These are phyloP conservation scores for Helleia helle DNA, from an alignment of 2,888 invertebrate genomes.

Conservation along the genomic window DNA sequence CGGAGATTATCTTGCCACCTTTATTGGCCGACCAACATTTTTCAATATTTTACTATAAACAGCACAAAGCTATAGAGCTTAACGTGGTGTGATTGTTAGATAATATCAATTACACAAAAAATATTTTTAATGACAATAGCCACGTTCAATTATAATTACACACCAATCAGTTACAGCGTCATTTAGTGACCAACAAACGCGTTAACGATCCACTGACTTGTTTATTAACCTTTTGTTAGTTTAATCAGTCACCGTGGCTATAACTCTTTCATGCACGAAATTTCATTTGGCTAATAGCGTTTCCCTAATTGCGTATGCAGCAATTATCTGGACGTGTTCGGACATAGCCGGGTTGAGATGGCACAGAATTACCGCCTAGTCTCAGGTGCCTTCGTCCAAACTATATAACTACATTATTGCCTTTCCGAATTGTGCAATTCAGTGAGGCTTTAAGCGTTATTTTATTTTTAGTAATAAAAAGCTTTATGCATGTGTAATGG, in stretches of 20 bases:
- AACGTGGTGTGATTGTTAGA: too few relatives aligned
- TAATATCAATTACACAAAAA: too few relatives aligned
- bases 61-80: too few relatives aligned
- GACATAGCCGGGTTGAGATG: slow-evolving; percentile 38
- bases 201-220: slow-evolving; percentile 39
- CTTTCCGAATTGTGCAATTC: slow-evolving; percentile 8
- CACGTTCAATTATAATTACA: slow-evolving; percentile 7
- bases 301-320: slow-evolving; percentile 49
- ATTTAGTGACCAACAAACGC: slow-evolving; percentile 26
- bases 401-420: slow-evolving; percentile 19
- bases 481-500: slow-evolving; percentile 22
- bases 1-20: too few relatives aligned
- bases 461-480: not conserved
- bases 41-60: too few relatives aligned
- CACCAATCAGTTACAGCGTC: slow-evolving; percentile 19
- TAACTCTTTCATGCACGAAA: slow-evolving; percentile 32
- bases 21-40: too few relatives aligned
- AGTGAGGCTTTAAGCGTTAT: not conserved
- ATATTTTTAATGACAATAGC: too few relatives aligned
- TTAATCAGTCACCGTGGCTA: slow-evolving; percentile 45
- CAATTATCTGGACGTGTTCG: slow-evolving; percentile 51
- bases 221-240: slow-evolving; percentile 49
- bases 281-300: slow-evolving; percentile 44
- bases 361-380: slow-evolving; percentile 35
- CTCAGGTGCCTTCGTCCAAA: slow-evolving; percentile 32